A percentile compares a stretch with the other conserved stretches of the same genome.
These are phyloP conservation scores for Cryptocheilus praepositus DNA, from an alignment of 2,888 invertebrate genomes.

Conservation along the genomic window DNA sequence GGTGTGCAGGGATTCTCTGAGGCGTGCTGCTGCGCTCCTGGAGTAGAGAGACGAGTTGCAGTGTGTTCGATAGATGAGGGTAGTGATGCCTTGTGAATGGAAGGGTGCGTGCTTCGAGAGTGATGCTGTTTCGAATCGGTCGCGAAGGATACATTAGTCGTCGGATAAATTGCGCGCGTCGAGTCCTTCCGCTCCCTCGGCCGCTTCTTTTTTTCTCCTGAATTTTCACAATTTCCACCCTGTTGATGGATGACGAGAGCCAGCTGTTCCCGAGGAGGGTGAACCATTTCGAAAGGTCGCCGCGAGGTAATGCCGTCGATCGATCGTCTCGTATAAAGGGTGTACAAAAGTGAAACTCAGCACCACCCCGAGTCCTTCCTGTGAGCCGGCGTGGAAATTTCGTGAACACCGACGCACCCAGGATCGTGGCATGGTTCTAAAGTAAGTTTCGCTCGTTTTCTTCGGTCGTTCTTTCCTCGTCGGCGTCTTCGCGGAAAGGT, in stretches of 20 bases:
- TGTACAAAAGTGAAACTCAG: constrained; percentile 34
- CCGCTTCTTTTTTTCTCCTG: background rate
- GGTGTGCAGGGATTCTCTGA: no score
- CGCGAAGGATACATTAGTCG: no score
- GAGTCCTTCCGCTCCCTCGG: no score
- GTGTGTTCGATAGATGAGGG: background rate
- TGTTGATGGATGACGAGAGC: constrained; percentile 54
- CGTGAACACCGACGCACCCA: background rate
- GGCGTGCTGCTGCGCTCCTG: no score
- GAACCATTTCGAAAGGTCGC: constrained; percentile 54
- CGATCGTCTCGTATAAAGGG: constrained; percentile 48
- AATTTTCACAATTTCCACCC: constrained; percentile 46
- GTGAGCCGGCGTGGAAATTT: constrained; percentile 1
- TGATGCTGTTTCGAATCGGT: no score
- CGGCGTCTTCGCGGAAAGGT: background rate
- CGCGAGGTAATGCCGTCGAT: constrained; percentile 47
- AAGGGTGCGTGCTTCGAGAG: no score
- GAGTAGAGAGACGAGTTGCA: background rate
- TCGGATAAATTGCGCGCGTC: constrained; percentile 5
- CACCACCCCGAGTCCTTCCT: background rate
- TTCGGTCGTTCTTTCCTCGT: background rate
- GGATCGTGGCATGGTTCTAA: constrained; percentile 38
- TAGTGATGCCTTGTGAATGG: no score
- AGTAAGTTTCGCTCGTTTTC: constrained; percentile 37
- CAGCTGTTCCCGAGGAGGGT: constrained; percentile 55